Conservation (phyloP, 2,888 invertebrate genomes). For the Xylota segnis region DNA sequence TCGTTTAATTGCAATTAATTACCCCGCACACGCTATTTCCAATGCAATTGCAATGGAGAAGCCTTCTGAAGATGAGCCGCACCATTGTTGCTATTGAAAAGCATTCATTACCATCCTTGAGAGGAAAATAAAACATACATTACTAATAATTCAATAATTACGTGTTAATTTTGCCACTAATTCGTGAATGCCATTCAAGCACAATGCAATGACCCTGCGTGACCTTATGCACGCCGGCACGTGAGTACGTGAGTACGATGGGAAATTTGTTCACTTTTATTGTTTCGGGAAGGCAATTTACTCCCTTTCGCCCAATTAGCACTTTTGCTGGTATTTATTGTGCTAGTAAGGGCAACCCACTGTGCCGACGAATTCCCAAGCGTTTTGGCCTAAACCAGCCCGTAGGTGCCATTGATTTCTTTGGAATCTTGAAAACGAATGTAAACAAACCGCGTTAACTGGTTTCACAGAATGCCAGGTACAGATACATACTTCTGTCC, state of each 20-base stretch:
- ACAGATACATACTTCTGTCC: background rate
- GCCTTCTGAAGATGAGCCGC: slow-evolving; percentile 16
- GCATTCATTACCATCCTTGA: slow-evolving; percentile 53
- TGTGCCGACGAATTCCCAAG: background rate
- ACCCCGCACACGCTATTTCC: slow-evolving; percentile 10
- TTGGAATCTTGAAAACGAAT: slow-evolving; percentile 40
- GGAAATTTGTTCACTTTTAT: slow-evolving; percentile 12
- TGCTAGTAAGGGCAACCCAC: background rate
- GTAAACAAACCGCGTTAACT: slow-evolving; percentile 53
- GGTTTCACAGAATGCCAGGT: slow-evolving; percentile 55
- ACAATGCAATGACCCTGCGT: slow-evolving; percentile 38
- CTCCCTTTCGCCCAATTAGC: slow-evolving; percentile 44
- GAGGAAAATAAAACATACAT: slow-evolving; percentile 39
- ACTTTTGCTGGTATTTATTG: background rate
- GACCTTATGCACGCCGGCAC: slow-evolving; percentile 2
- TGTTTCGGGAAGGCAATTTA: slow-evolving; percentile 34
- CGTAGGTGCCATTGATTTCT: slow-evolving; percentile 55
- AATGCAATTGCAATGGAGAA: slow-evolving; percentile 2
- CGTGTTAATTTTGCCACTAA: slow-evolving; percentile 56
- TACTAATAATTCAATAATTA: slow-evolving; percentile 47
- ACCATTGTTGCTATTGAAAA: slow-evolving; percentile 28
- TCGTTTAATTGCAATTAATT: slow-evolving; percentile 41
- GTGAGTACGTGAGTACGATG: background rate
- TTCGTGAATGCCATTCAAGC: slow-evolving; percentile 24
- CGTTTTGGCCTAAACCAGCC: slow-evolving; percentile 7